Percentiles rank a stretch among this genome's conserved stretches.
Conservation (phyloP, 2,888 invertebrate species). For the Bombylius discolor region DNA sequence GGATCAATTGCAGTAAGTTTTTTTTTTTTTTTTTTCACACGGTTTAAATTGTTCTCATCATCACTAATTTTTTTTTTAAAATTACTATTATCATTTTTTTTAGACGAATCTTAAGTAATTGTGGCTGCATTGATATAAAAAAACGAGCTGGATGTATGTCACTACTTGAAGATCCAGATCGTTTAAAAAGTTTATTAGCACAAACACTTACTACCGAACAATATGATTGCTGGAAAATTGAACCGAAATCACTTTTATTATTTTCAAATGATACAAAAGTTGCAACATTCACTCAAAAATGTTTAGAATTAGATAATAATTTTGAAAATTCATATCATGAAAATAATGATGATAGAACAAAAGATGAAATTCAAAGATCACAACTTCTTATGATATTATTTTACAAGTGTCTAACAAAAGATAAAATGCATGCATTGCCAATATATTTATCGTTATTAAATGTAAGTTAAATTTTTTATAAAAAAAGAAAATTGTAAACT, state of each 20-base stretch:
- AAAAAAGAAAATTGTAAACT: no score
- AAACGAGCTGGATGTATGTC: slow-evolving; percentile 81
- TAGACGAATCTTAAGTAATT: slow-evolving; percentile 52
- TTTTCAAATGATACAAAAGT: slow-evolving; percentile 63
- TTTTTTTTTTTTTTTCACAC: neutral
- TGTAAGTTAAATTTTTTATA: slow-evolving; percentile 35
- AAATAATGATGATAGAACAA: slow-evolving; percentile 22
- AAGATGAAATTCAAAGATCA: slow-evolving; percentile 40
- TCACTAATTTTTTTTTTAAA: neutral
- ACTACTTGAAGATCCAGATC: slow-evolving; percentile 70
- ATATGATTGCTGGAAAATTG: slow-evolving; percentile 35
- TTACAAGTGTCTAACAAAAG: slow-evolving; percentile 68
- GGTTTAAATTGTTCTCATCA: neutral
- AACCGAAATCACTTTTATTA: slow-evolving; percentile 52
- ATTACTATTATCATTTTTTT: slow-evolving; percentile 11
- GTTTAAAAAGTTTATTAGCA: slow-evolving; percentile 63
- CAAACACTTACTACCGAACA: slow-evolving; percentile 64
- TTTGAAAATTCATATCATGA: slow-evolving; percentile 14
- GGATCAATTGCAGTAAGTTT: slow-evolving; percentile 58
- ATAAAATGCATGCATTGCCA: slow-evolving; percentile 62
- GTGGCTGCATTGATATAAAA: slow-evolving; percentile 68
- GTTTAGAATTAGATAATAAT: slow-evolving; percentile 34
- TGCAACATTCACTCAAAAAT: slow-evolving; percentile 55
- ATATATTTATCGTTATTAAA: slow-evolving; percentile 56
- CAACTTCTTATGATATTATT: slow-evolving; percentile 54